Base-by-base conservation (phyloP, 2,888 invertebrate species). In the Lycia hirtaria region DNA sequence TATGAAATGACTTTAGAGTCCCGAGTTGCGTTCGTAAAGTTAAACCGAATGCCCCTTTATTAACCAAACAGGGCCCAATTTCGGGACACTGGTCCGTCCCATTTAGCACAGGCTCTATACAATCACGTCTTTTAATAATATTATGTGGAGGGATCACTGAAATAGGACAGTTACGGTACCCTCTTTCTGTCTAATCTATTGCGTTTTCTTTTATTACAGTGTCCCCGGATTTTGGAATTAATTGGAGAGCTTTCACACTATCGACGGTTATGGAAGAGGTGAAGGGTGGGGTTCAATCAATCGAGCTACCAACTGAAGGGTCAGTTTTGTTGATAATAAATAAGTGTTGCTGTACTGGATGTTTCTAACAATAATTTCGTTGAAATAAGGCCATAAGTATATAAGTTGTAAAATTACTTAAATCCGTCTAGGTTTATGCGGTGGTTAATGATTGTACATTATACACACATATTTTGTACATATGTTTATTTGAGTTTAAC, bases 31-130 rank as follows among this genome's bases (percentile, higher is more conserved):
- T 51, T 51, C 55, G 56, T 56, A 59, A 62, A 62, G 56, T 62
- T 51, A 32, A 58, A 60, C 28, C 61, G 66, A 60, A 71, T 64
- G 65, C 71, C 64, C 79, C 76, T 80, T 38, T 38, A 81, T 81
- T 79, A 81, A 75, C 67, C 70, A 67, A 70, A 71, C 73, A 79
- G 77, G 81, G 59, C 63, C 65, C 50, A 61, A 63, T 63, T 59
- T 59, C 38, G 47, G 57, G 30, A 47, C 61, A 65, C 61, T 56
- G 48, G 56, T 65, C 56, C 59, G 53, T 52, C 40, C 65, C 63
- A 65, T 65, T 65, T 59, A 44, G 50, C 40, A 47, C 41, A 55
- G 52, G 55, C 52, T 57, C 49, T 40, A 58, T 59, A 60, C 54
- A 63, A 65, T 59, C 63, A 57, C 54, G 52, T 65, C 56, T 61